Conservation (phyloP, 1,140 invertebrate genomes). For the Conus ventricosus region DNA sequence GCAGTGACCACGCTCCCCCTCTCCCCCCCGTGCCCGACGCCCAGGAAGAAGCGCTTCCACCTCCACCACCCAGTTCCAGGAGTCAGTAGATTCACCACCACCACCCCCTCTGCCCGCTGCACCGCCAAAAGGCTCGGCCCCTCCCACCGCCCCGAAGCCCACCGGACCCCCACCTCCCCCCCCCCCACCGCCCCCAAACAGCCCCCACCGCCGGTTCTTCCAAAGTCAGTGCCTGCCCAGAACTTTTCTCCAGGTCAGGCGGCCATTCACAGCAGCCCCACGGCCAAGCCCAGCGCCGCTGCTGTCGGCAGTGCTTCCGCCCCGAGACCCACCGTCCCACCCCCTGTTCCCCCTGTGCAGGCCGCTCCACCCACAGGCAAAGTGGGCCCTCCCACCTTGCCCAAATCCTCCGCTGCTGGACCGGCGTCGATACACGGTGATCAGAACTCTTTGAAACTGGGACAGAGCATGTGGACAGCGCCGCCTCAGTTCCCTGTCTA, state of each 20-base stretch:
- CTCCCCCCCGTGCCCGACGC: not conserved
- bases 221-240: conserved; percentile 14
- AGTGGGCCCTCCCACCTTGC: conserved; percentile 39
- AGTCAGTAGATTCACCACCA: conserved; percentile 24
- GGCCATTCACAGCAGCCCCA: not conserved
- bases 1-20: not conserved
- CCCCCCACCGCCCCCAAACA: conserved; percentile 36
- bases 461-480: not conserved
- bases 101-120: conserved; percentile 5
- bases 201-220: conserved; percentile 27
- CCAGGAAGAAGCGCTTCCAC: not conserved
- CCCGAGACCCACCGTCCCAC: conserved; percentile 2
- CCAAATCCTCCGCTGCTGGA: conserved; percentile 35
- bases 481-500: not conserved
- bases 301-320: not conserved
- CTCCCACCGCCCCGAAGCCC: conserved; percentile 40
- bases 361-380: conserved; percentile 36
- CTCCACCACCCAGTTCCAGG: conserved; percentile 43
- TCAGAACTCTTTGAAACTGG: not conserved
- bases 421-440: conserved; percentile 2
- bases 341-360: not conserved
- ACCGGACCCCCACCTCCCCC: conserved; percentile 34
- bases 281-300: not conserved
- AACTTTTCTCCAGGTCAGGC: not conserved
- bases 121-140: conserved; percentile 12